Base-by-base conservation (phyloP, 2,888 invertebrate genomes). In the Hemicrepidius hirtus region DNA sequence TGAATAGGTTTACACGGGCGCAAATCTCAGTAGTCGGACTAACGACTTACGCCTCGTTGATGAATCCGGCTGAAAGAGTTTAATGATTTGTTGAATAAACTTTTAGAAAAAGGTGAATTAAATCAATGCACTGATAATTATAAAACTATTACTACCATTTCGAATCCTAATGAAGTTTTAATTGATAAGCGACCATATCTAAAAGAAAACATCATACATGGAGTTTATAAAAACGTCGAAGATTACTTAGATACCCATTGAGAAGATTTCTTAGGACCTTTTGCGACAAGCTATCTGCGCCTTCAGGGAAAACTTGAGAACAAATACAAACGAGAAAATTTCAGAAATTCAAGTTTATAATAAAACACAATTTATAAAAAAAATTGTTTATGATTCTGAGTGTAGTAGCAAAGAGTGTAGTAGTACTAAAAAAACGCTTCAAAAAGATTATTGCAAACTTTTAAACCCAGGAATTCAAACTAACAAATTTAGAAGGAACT, bases 211-310 rank as follows among this genome's bases (percentile, higher is more conserved):
- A 89, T 91, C 65, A 83, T 89, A 0, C 84, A 89, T 50, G 94
- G 93, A 16, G 87, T 88, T 0, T 95, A 93, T 82, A 81, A 86
- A 0, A 88, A 88, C 80, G 87, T 92, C 0, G 88, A 92, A 49
- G 91, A 95, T 80, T 97, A 97, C 82, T 86, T 97, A 18, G 93
- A 94, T 78, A 87, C 92, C n/a, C 95, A 95, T 78, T 94, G 94
- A 35, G 95, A 96, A 86, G 96, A 96, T 85, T 95, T 93, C 81
- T 88, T 94, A 32, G 88, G 89, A 20, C 94, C 96, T n/a, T 0
- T 83, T 97, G 21, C 86, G 94, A 13, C 12, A 16, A 13, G 41
- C 41, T 13, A 41, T 41, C 7, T 41, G 41, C 16, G 7, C n/a
- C 7, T 41, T 13, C 41, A 41, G 16, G 13, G 41, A 41, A 13